phyloP scores from a whole-genome alignment of 2,888 invertebrate species.

The Achlya flavicornis region DNA sequence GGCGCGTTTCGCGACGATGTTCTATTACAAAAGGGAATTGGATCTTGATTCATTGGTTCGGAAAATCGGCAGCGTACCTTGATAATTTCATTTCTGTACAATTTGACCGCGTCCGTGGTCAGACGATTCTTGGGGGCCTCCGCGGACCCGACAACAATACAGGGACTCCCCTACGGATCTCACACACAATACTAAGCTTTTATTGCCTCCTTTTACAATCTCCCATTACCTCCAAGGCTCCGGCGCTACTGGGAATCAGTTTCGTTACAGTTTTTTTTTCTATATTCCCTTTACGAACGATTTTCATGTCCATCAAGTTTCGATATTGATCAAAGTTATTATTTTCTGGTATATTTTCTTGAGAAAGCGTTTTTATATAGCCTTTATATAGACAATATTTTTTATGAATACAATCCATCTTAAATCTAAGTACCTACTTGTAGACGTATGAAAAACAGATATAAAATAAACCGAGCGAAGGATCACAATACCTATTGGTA shows the following conservation, averaged over 20 bases:
- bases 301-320: constrained; percentile 49
- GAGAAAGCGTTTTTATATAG: background rate
- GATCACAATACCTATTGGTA: constrained; percentile 36
- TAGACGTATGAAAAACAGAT: background rate
- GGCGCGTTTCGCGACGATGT: constrained; percentile 81
- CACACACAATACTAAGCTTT: constrained; percentile 83
- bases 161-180: constrained; percentile 77
- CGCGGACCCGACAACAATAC: constrained; percentile 79
- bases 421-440: background rate
- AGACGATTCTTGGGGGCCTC: constrained; percentile 80
- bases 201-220: constrained; percentile 84
- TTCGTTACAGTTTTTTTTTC: constrained; percentile 77
- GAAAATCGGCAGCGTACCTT: constrained; percentile 84
- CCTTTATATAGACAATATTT: too few relatives aligned
- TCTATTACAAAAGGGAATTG: constrained; percentile 85
- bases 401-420: too few relatives aligned
- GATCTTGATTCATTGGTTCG: constrained; percentile 84
- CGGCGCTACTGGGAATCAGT: constrained; percentile 78
- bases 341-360: background rate
- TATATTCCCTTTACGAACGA: constrained; percentile 63
- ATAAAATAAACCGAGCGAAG: constrained; percentile 11
- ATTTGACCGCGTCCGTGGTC: constrained; percentile 83
- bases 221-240: constrained; percentile 81
- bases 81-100: constrained; percentile 85
- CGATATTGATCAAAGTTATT: background rate